These are phyloP conservation scores for Minunthozetes semirufus DNA, from an alignment of 2,888 invertebrate genomes.

Conservation along the genomic window DNA sequence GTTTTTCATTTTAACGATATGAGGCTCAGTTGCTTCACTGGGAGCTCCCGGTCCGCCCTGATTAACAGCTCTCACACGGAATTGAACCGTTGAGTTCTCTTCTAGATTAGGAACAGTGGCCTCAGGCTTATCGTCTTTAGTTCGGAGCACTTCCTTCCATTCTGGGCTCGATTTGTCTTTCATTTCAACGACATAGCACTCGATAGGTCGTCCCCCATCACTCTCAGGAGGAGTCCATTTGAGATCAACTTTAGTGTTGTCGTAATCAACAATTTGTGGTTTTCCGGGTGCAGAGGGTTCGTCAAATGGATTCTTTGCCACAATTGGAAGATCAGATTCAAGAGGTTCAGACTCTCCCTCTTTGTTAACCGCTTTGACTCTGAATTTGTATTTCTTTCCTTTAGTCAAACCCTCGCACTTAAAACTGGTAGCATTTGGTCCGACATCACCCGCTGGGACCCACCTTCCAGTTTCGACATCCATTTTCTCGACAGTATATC, in stretches of 20 bases:
- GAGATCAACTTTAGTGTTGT: slow-evolving; percentile 53
- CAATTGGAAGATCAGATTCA: slow-evolving; percentile 75
- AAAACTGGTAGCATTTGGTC: slow-evolving; percentile 63
- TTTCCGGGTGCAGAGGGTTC: slow-evolving; percentile 75
- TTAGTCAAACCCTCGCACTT: slow-evolving; percentile 72
- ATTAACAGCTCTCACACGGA: slow-evolving; percentile 78
- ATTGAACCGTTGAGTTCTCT: slow-evolving; percentile 80
- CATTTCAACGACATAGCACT: slow-evolving; percentile 50
- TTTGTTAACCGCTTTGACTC: slow-evolving; percentile 91
- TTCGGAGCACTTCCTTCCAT: slow-evolving; percentile 90
- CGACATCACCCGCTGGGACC: slow-evolving; percentile 81
- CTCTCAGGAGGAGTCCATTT: slow-evolving; percentile 52
- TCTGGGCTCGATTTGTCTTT: slow-evolving; percentile 76
- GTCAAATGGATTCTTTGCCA: slow-evolving; percentile 97
- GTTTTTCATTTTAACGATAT: slow-evolving; percentile 66
- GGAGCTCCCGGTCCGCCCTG: slow-evolving; percentile 80
- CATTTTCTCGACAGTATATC: slow-evolving; percentile 67
- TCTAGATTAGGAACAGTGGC: slow-evolving; percentile 84
- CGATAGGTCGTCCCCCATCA: slow-evolving; percentile 56
- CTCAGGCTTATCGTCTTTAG: slow-evolving; percentile 66
- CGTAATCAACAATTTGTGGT: slow-evolving; percentile 53
- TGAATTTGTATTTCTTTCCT: slow-evolving; percentile 96
- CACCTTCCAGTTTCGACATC: slow-evolving; percentile 61
- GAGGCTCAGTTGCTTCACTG: slow-evolving; percentile 86
- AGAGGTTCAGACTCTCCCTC: slow-evolving; percentile 95